These are phyloP conservation scores for Salticus scenicus DNA, from an alignment of 2,888 invertebrate genomes.

Conservation along the genomic window DNA sequence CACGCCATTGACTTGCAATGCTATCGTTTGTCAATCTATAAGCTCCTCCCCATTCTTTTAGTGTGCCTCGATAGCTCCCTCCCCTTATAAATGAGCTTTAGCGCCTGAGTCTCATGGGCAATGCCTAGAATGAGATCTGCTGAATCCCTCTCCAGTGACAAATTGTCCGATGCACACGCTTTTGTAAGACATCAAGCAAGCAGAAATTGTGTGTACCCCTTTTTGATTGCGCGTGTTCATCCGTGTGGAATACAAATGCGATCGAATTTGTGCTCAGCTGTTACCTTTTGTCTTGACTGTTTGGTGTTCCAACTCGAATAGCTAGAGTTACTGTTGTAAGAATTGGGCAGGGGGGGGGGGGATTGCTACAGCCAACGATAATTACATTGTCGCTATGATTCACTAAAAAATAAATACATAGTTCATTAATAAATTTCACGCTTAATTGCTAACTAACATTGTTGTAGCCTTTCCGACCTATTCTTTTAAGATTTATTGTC, in stretches of 20 bases:
- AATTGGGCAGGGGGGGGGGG: too few species aligned
- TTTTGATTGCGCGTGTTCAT: constrained; percentile 6
- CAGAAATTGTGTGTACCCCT: constrained; percentile 30
- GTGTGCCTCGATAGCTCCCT: background rate
- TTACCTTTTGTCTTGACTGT: background rate
- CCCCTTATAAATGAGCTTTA: constrained; percentile 48
- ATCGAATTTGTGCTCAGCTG: background rate
- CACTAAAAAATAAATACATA: too few species aligned
- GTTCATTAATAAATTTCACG: too few species aligned
- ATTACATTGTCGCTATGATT: too few species aligned
- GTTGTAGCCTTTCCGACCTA: too few species aligned
- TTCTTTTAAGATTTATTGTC: too few species aligned
- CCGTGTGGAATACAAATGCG: background rate
- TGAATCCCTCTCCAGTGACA: constrained; percentile 41
- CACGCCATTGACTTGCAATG: constrained; percentile 62
- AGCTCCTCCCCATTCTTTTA: background rate
- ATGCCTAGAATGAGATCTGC: constrained; percentile 25
- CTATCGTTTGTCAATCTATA: constrained; percentile 63
- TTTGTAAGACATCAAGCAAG: constrained; percentile 32
- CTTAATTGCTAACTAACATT: too few species aligned
- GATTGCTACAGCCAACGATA: too few species aligned
- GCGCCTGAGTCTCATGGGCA: constrained; percentile 49
- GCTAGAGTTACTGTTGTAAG: too few species aligned
- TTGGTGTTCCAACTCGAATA: too few species aligned
- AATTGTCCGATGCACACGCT: constrained; percentile 33